A percentile compares a stretch with the other conserved stretches of the same genome.
Conservation (phyloP, 2,113 vertebrate genomes). For the Oxyura jamaicensis region DNA sequence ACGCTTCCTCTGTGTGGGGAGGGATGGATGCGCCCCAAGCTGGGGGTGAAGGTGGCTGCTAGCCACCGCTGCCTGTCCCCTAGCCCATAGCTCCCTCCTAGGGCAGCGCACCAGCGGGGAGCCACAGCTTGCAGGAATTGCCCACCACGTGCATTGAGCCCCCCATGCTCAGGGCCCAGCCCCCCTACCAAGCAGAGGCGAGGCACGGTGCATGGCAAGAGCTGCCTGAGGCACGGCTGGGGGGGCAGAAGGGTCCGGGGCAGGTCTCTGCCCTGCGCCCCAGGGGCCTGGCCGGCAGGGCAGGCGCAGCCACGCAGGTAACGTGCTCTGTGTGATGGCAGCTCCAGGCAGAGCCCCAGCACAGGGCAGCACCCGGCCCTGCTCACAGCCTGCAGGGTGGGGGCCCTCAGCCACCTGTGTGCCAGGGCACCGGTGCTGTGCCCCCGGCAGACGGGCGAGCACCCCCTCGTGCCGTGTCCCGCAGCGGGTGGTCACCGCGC, state of each 20-base stretch:
- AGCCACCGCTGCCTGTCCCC: neutral
- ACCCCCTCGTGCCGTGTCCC: neutral
- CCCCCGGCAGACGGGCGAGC: neutral
- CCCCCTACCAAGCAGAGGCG: neutral
- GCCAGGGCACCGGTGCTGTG: fast-evolving
- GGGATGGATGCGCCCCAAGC: neutral
- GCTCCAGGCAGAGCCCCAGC: neutral
- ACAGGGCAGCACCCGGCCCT: fast-evolving
- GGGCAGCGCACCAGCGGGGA: fast-evolving
- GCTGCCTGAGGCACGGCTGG: neutral
- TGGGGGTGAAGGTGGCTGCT: neutral
- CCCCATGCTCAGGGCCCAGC: fast-evolving
- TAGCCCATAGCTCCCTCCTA: neutral
- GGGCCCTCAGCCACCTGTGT: fast-evolving
- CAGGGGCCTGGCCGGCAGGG: neutral
- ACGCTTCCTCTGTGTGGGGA: slow-evolving; percentile 1
- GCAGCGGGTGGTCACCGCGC: neutral
- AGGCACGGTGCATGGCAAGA: fast-evolving
- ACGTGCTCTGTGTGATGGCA: fast-evolving
- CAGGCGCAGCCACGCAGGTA: fast-evolving
- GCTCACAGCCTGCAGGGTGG: too few relatives aligned
- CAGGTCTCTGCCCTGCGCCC: neutral
- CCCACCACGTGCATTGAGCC: neutral
- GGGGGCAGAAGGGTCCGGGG: fast-evolving
- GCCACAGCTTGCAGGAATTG: fast-evolving